Conservation (phyloP, 1,140 invertebrate species). For the Trichonephila clavata region DNA sequence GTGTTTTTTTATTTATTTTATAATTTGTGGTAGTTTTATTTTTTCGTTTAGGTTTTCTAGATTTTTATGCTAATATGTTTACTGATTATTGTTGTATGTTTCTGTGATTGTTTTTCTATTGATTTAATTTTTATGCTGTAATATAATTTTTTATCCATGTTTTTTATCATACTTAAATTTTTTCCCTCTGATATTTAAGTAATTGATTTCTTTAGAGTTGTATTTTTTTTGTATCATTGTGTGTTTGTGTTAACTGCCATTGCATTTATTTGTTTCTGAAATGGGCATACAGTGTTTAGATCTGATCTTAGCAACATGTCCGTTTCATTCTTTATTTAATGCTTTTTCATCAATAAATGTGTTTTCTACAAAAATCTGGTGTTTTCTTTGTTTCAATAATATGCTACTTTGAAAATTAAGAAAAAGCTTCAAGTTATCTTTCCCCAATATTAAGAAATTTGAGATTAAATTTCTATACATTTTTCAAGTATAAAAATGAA, state of each 20-base stretch:
- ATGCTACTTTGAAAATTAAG: neutral
- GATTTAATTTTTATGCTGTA: no score
- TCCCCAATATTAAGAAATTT: neutral
- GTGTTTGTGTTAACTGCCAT: neutral
- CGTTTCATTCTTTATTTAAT: constrained; percentile 38
- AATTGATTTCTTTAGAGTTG: neutral
- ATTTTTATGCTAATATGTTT: neutral
- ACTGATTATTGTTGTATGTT: neutral
- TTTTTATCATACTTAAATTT: no score
- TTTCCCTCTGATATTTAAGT: no score
- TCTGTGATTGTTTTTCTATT: no score
- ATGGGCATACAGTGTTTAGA: constrained; percentile 10
- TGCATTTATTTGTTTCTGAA: constrained; percentile 32
- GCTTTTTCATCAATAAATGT: constrained; percentile 60
- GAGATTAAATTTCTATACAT: no score
- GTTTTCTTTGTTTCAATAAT: neutral
- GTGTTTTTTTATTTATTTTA: neutral
- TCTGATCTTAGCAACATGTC: constrained; percentile 58
- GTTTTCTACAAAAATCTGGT: constrained; percentile 11
- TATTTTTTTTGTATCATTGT: neutral
- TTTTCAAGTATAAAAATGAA: no score
- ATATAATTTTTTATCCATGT: no score
- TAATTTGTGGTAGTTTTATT: neutral
- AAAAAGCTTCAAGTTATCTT: neutral
- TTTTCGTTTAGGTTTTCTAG: neutral